These are phyloP conservation scores for Delia radicum DNA, from an alignment of 1,140 invertebrate genomes.

Conservation along the genomic window DNA sequence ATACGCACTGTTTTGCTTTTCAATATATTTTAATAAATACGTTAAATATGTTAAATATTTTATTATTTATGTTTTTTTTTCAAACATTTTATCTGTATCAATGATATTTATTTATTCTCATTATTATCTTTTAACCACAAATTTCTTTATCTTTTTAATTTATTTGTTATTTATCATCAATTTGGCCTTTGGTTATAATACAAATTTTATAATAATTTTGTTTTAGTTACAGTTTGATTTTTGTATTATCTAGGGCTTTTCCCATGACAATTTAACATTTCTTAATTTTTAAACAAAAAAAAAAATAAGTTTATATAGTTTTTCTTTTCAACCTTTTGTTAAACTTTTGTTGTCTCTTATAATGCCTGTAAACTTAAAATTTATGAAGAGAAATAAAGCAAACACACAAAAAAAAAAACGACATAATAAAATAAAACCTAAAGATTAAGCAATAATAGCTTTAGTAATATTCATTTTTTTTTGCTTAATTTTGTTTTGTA, in stretches of 20 bases:
- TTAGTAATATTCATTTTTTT: background rate
- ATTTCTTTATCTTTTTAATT: too few species aligned
- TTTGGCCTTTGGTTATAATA: background rate
- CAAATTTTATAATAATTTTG: background rate
- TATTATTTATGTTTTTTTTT: too few species aligned
- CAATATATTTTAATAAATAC: too few species aligned
- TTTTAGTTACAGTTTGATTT: background rate
- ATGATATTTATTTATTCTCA: too few species aligned
- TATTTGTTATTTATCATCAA: background rate
- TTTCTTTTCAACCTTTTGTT: background rate
- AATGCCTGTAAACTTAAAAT: background rate
- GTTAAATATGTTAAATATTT: too few species aligned
- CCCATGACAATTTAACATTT: slow-evolving; percentile 4
- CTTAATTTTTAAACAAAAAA: background rate
- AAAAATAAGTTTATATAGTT: background rate
- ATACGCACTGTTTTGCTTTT: too few species aligned
- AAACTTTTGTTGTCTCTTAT: background rate
- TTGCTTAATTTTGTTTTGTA: background rate
- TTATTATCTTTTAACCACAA: too few species aligned
- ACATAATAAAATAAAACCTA: background rate
- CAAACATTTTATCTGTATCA: too few species aligned
- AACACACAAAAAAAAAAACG: background rate
- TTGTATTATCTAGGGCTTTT: slow-evolving; percentile 1
- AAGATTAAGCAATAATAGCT: background rate
- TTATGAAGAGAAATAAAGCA: background rate